These are phyloP conservation scores for Lasiurus cinereus DNA, from an alignment of 2,113 vertebrate genomes.

Conservation along the genomic window DNA sequence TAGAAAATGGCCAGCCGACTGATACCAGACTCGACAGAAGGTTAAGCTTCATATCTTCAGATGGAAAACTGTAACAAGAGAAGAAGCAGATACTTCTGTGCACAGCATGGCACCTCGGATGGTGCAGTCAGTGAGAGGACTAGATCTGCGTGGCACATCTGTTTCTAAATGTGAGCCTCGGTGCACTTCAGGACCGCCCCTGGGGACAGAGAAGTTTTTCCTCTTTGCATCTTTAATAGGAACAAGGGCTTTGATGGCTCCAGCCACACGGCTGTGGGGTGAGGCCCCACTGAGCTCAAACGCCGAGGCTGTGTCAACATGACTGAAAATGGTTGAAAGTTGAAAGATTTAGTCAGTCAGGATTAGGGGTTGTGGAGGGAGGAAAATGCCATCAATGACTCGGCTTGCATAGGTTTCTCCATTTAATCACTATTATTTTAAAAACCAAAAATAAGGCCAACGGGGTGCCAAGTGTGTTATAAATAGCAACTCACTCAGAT, in stretches of 20 bases:
- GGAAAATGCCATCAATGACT: not conserved
- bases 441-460: not conserved
- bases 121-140: not conserved
- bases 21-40: conserved; percentile 62
- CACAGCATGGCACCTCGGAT: accelerated
- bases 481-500: accelerated
- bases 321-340: not conserved
- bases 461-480: not conserved
- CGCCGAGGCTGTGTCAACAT: not conserved
- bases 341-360: conserved; percentile 11
- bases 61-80: conserved; percentile 57
- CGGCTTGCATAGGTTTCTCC: not conserved
- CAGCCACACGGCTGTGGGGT: not conserved
- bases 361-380: not conserved
- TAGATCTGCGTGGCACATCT: accelerated
- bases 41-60: conserved; percentile 73
- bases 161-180: not conserved
- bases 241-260: not conserved
- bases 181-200: not conserved
- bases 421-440: not conserved
- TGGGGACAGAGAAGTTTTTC: not conserved
- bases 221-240: not conserved
- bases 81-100: too few species aligned
- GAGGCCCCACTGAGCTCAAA: not conserved
- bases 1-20: conserved; percentile 75